Base-by-base conservation (phyloP, 2,113 vertebrate genomes). In the Amphilophus citrinellus region DNA sequence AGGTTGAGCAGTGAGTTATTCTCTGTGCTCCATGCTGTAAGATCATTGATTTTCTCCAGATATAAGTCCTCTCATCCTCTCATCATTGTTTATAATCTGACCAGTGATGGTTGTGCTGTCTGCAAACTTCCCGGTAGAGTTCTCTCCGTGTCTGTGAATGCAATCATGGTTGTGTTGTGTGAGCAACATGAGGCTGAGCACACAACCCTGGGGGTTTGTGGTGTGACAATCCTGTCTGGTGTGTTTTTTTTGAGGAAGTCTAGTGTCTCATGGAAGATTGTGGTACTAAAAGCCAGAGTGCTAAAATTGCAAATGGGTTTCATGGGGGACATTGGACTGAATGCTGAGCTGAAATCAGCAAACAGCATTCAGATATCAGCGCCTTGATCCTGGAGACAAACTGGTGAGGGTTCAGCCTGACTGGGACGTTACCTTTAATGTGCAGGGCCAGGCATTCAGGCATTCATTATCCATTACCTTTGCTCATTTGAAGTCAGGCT, bases 161-260 rank as follows among this genome's bases (percentile, higher is more conserved):
- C 24, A 13, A 27, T 71, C 17, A 6, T 50, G 66, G 65, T 42
- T 11, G 65, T 50, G 30, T 0, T 0, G 15, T 7, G 15, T 0
- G 0, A 50, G 30, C 65, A 71, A 9, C 44, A 68, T 27, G 42
- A 47, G 39, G 65, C 22, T 18, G 22, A 71, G 47, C 9, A 50
- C 66, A 50, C 42, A 20, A 18, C 2, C 44, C 42, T 68, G 42
- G 0, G 44, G 22, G 24, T 71, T 18, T 50, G 39, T 50, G 42
- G 42, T 68, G 22, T 50, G 65, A 2, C 0, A 17, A 5, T 2
- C 3, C 22, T 47, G 3, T 11, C 42, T 18, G 65, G 7, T 18
- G 50, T 20, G 7, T 56, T 7, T 56, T 3, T 9, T 56, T 20
- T 56, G 18, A 30, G 24, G 15, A 50, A 30, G 42, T 71, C 42